Percentiles rank a stretch among this genome's conserved stretches.
Conservation (phyloP, 1,140 invertebrate genomes). For the Lasaia peninsularis region DNA sequence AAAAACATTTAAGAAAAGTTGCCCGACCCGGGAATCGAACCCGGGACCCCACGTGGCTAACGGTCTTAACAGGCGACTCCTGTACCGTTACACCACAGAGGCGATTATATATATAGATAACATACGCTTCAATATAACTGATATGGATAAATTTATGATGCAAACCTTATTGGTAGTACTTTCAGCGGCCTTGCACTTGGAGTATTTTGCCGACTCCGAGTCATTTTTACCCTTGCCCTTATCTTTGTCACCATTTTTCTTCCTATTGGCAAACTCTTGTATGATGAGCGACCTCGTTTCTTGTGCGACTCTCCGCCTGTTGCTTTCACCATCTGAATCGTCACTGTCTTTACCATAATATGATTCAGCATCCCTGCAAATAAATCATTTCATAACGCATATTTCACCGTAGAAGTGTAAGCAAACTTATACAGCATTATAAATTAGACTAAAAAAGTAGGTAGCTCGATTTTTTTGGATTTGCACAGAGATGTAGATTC, state of each 20-base stretch:
- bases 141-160: slow-evolving; percentile 20
- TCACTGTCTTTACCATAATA: slow-evolving; percentile 62
- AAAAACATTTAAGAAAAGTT: too few species aligned
- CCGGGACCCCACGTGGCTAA: too few species aligned
- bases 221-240: slow-evolving; percentile 32
- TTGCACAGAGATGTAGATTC: too few species aligned
- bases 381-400: background rate
- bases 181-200: slow-evolving; percentile 78
- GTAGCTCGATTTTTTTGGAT: too few species aligned
- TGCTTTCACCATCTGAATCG: slow-evolving; percentile 65
- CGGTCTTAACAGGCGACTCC: too few species aligned
- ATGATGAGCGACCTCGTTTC: slow-evolving; percentile 80
- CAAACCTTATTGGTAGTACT: slow-evolving; percentile 83
- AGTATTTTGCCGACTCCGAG: slow-evolving; percentile 52
- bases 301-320: slow-evolving; percentile 77
- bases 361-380: slow-evolving; percentile 39
- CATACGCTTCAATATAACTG: too few species aligned
- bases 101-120: too few species aligned
- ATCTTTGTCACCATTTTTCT: slow-evolving; percentile 55
- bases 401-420: too few species aligned
- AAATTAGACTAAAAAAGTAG: too few species aligned
- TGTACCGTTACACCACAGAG: too few species aligned
- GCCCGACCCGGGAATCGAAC: too few species aligned
- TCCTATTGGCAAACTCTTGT: slow-evolving; percentile 83
- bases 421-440: too few species aligned